Base-by-base conservation (phyloP, 2,888 invertebrate genomes). In the Drosophila bunnanda region DNA sequence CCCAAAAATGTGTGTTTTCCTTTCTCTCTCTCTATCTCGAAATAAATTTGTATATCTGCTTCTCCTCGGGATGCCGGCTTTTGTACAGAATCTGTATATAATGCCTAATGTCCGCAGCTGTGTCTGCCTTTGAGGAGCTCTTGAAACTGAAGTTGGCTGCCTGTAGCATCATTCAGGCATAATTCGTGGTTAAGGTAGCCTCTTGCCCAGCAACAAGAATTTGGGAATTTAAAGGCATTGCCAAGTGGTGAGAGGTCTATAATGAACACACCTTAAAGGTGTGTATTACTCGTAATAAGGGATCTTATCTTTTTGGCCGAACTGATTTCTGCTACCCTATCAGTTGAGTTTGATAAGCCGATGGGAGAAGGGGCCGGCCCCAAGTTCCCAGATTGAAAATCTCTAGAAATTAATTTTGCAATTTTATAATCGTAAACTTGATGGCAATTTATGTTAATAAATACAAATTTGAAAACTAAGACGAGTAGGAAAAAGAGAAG, bases 81-180 rank as follows among this genome's bases (percentile, higher is more conserved):
- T 82, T 69, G 55, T 75, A 22, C 34, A 62, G 38, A 57, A n/a
- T 58, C 13, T 50, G 22, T 52, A 34, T 65, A 34, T 57, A 56
- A 25, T 60, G 30, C 22, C 30, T 60, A 66, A 67, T 67, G 69
- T 67, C 68, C 55, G 69, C 25, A 48, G 34, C 50, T 74, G 57
- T 75, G 79, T 84, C 75, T 85, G 83, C 78, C 48, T 58, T 75
- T 69, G 75, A 78, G 81, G 59, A 77, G 69, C 77, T 67, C 86
- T 85, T 78, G 75, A 86, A 72, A 46, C 61, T 76, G 79, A 69
- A 87, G 84, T 73, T 57, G 69, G 54, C 55, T 65, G 56, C 75
- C 66, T 76, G 74, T 71, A 87, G 85, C 76, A 87, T 84, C 79
- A 79, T 85, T 70, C 60, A 69, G 62, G 54, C 75, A 77, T 88